These are phyloP conservation scores for Eufriesea mexicana DNA, from an alignment of 1,140 invertebrate genomes.

Conservation along the genomic window DNA sequence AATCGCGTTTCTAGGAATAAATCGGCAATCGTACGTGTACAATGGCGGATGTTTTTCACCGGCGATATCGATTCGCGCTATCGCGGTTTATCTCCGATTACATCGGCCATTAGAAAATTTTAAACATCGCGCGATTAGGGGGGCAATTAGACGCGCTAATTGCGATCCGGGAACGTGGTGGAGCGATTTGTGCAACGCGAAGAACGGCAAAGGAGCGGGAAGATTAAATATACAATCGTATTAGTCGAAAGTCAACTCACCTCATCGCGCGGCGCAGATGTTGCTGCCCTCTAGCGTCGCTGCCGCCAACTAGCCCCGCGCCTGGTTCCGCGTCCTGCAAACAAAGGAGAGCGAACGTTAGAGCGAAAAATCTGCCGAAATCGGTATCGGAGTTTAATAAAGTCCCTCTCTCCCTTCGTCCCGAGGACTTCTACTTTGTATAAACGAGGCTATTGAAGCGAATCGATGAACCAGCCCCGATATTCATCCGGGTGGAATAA, in stretches of 20 bases:
- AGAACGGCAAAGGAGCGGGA: not conserved
- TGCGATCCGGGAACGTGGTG: not conserved
- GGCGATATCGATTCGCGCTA: no score
- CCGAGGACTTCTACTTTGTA: constrained; percentile 72
- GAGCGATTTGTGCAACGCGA: not conserved
- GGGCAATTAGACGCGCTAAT: not conserved
- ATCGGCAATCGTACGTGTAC: no score
- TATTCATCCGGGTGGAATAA: constrained; percentile 53
- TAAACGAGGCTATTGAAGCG: constrained; percentile 65
- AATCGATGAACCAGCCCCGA: not conserved
- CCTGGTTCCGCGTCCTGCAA: not conserved
- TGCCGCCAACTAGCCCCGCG: no score
- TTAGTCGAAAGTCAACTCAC: constrained; percentile 6
- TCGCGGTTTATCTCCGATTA: not conserved
- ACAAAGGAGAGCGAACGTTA: not conserved
- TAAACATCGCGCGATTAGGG: not conserved
- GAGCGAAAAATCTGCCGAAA: not conserved
- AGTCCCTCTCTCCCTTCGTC: not conserved
- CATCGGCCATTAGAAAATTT: not conserved
- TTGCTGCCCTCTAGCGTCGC: not conserved
- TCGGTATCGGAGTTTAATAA: not conserved
- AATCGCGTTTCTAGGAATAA: not conserved
- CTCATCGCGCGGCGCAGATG: not conserved
- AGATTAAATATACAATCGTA: not conserved
- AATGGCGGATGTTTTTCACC: no score